phyloP scores from a whole-genome alignment of 2,888 invertebrate genomes.

The Strigamia maritima region DNA sequence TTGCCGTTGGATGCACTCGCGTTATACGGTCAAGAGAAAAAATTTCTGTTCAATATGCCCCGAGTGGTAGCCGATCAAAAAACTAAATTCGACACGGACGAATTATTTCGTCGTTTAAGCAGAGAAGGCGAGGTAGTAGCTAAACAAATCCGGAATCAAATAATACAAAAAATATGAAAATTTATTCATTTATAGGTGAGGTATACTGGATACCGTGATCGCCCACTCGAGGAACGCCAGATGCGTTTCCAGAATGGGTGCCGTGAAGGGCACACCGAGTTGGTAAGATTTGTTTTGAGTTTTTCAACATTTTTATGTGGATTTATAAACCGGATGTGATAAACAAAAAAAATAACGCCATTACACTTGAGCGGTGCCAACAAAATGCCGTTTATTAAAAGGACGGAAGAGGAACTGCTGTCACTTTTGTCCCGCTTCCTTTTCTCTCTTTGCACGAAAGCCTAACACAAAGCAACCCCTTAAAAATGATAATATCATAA shows the following conservation, averaged over 20 bases:
- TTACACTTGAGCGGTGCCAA: constrained; percentile 2
- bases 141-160: background rate
- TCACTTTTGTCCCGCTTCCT: constrained; percentile 18
- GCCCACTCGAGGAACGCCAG: constrained; percentile 88
- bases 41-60: constrained; percentile 93
- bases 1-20: constrained; percentile 89
- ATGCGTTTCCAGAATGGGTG: constrained; percentile 90
- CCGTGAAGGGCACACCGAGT: constrained; percentile 92
- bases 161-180: background rate
- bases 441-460: background rate
- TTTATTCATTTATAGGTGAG: constrained; percentile 65
- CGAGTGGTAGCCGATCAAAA: constrained; percentile 96
- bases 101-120: constrained; percentile 86
- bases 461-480: constrained; percentile 7
- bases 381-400: background rate
- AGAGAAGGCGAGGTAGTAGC: constrained; percentile 87
- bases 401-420: constrained; percentile 24
- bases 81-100: constrained; percentile 93
- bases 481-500: background rate
- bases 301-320: constrained; percentile 42
- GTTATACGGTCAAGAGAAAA: constrained; percentile 74
- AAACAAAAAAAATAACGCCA: background rate
- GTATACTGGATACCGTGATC: constrained; percentile 90
- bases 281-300: constrained; percentile 57
- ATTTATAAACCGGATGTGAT: background rate